phyloP scores from a whole-genome alignment of 2,113 vertebrate species.

The Pollimyrus isidori region DNA sequence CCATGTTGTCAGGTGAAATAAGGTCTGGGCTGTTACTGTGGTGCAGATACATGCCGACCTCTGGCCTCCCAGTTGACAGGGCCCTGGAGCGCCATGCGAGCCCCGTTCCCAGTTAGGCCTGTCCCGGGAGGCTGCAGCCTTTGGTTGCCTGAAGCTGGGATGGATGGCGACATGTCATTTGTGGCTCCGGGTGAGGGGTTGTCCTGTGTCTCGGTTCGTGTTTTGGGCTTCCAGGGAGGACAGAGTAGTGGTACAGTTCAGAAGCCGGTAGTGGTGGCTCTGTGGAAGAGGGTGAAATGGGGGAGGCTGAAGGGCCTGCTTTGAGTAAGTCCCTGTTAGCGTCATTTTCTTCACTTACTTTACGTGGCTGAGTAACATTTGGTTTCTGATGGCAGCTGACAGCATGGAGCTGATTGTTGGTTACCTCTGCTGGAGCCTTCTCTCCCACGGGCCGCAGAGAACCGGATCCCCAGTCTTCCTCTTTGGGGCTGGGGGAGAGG shows the following conservation, averaged over 20 bases:
- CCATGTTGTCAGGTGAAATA: background rate
- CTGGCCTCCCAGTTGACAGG: background rate
- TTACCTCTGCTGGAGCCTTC: background rate
- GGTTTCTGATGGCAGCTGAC: conserved; percentile 2
- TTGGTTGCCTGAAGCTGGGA: background rate
- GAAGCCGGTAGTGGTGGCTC: background rate
- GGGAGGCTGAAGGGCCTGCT: background rate
- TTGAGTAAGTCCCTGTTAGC: background rate
- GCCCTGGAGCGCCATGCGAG: background rate
- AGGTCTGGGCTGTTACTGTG: background rate
- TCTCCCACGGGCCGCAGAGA: background rate
- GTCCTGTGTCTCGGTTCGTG: background rate
- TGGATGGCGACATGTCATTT: background rate
- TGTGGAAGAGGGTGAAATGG: background rate
- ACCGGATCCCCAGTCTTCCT: conserved; percentile 6
- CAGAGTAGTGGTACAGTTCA: background rate
- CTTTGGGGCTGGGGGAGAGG: background rate
- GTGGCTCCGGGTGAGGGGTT: background rate
- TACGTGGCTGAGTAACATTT: background rate
- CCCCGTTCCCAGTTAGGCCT: background rate
- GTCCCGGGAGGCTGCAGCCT: background rate
- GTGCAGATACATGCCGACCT: background rate
- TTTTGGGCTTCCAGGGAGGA: background rate
- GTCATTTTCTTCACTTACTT: background rate
- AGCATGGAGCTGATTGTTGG: background rate